Evolutionary conservation across 2,888 invertebrate genomes (phyloP).

Genomic region (Liopterus haemorrhoidalis): DNA sequence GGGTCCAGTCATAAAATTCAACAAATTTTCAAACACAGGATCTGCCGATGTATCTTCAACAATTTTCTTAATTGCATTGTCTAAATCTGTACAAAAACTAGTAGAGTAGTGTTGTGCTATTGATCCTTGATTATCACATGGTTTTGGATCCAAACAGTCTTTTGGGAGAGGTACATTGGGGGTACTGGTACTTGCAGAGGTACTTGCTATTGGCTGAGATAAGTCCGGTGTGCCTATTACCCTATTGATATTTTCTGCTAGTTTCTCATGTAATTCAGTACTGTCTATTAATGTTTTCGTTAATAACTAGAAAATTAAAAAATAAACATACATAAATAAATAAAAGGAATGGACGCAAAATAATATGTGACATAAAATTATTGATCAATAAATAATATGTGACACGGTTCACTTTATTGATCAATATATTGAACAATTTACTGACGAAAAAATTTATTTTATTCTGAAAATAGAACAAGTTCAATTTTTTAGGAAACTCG

Average conservation of each 20-base stretch:
- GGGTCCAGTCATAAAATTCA: constrained; percentile 29
- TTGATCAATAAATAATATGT: too few relatives aligned
- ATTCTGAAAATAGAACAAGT: too few relatives aligned
- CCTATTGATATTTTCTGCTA: constrained; percentile 52
- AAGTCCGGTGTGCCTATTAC: constrained; percentile 37
- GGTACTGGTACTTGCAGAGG: background rate
- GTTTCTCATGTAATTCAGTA: constrained; percentile 49
- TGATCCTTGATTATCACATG: constrained; percentile 7
- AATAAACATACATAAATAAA: too few relatives aligned
- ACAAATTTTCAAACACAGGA: constrained; percentile 48
- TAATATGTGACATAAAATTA: too few relatives aligned
- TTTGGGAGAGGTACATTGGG: constrained; percentile 4
- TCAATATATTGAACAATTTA: too few relatives aligned
- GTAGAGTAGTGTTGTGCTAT: too few relatives aligned
- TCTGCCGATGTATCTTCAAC: constrained; percentile 49
- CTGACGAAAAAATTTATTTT: too few relatives aligned
- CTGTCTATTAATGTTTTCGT: constrained; percentile 48
- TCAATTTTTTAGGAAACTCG: too few relatives aligned
- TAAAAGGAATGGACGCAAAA: too few relatives aligned
- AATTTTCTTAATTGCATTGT: constrained; percentile 48
- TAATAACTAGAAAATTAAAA: constrained; percentile 40
- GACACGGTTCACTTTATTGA: too few relatives aligned
- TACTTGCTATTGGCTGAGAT: background rate
- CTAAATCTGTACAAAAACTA: constrained; percentile 41
- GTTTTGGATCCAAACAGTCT: too few relatives aligned